phyloP scores from a whole-genome alignment of 2,797 vertebrate species.

The Falco biarmicus region DNA sequence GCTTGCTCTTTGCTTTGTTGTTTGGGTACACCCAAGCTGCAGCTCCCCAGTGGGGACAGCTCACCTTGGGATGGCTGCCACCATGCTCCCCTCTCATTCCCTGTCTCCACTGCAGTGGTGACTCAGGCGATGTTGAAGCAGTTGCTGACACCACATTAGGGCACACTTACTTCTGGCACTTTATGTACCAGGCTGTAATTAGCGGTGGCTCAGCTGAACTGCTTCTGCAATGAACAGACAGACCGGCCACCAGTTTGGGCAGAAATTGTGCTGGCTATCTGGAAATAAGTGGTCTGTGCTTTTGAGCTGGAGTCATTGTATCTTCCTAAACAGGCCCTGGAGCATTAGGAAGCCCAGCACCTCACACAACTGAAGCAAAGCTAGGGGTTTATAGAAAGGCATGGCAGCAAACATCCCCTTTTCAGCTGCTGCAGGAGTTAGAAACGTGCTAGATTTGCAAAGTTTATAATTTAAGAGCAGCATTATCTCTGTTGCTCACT shows the following conservation, averaged over 20 bases:
- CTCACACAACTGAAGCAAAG: background rate
- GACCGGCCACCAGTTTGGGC: background rate
- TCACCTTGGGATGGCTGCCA: constrained; percentile 14
- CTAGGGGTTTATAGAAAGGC: background rate
- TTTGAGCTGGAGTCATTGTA: background rate
- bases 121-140: constrained; percentile 39
- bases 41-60: background rate
- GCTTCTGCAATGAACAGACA: background rate
- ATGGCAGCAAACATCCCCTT: background rate
- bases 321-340: background rate
- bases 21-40: background rate
- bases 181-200: background rate
- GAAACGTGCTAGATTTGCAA: background rate
- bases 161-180: background rate
- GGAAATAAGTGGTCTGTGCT: background rate
- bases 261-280: background rate
- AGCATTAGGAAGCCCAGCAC: background rate
- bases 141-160: constrained; percentile 11
- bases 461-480: background rate
- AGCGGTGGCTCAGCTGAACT: background rate
- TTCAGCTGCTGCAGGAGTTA: background rate
- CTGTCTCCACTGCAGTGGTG: background rate
- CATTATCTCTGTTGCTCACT: background rate
- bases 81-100: background rate
- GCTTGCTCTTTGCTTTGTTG: background rate